These are phyloP conservation scores for Lophius americanus DNA, from an alignment of 2,797 vertebrate genomes.

Conservation along the genomic window DNA sequence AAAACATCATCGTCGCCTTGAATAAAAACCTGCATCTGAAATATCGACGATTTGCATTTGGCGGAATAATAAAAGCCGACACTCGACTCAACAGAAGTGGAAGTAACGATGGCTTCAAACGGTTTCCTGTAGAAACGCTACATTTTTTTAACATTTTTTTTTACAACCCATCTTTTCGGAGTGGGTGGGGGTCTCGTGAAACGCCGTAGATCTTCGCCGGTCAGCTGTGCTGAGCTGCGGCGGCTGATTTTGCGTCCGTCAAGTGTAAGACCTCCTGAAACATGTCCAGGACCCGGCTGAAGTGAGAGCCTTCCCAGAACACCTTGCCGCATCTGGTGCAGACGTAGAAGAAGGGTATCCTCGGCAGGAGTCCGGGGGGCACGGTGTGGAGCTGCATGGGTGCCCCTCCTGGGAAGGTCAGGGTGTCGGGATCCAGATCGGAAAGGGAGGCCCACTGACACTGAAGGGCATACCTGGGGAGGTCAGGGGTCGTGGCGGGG, in stretches of 20 bases:
- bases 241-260: constrained; percentile 6
- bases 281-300: constrained; percentile 76
- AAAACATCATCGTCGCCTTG: not conserved
- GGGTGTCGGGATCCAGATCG: constrained; percentile 41
- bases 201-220: not conserved
- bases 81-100: too few relatives aligned
- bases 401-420: constrained; percentile 64
- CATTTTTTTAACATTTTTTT: too few relatives aligned
- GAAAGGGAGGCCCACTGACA: constrained; percentile 65
- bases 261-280: constrained; percentile 81
- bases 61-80: not conserved
- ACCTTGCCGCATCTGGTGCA: constrained; percentile 89
- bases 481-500: constrained; percentile 46
- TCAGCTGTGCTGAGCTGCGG: constrained; percentile 21
- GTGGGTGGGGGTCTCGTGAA: not conserved
- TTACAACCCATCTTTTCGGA: too few relatives aligned
- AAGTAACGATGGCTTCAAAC: too few relatives aligned
- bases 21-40: not conserved
- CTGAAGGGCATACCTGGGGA: constrained; percentile 58
- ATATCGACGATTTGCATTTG: too few relatives aligned
- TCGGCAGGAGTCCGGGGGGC: constrained; percentile 76
- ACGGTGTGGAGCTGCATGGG: constrained; percentile 79
- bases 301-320: constrained; percentile 94
- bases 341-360: constrained; percentile 80
- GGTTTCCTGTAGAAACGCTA: too few relatives aligned